Conservation (phyloP, 2,888 invertebrate genomes). For the Eucera pruinosa region DNA sequence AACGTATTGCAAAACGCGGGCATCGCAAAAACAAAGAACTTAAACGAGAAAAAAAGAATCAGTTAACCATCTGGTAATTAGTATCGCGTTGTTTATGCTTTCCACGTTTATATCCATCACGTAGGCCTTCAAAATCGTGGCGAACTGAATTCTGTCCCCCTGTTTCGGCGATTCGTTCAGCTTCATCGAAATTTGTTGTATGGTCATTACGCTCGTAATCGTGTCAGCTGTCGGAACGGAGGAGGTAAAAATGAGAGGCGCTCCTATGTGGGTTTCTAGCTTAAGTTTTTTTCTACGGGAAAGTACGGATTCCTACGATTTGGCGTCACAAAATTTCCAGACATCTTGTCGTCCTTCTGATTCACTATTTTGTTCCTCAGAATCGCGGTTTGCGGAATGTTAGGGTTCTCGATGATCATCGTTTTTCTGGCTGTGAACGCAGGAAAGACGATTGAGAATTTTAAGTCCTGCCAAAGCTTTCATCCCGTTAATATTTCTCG, state of each 20-base stretch:
- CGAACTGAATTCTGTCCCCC: slow-evolving; percentile 86
- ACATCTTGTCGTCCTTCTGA: slow-evolving; percentile 62
- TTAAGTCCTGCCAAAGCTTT: not conserved
- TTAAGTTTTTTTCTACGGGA: no score
- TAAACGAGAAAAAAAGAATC: not conserved
- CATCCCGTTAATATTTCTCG: not conserved
- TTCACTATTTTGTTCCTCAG: slow-evolving; percentile 81
- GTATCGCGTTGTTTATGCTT: slow-evolving; percentile 79
- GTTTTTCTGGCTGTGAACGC: slow-evolving; percentile 82
- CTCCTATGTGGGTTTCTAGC: no score
- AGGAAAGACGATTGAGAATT: not conserved
- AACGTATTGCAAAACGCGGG: not conserved
- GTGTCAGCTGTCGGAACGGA: slow-evolving; percentile 82
- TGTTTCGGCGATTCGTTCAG: slow-evolving; percentile 78
- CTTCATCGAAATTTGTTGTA: slow-evolving; percentile 86
- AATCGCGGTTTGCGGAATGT: slow-evolving; percentile 87
- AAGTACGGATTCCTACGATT: slow-evolving; percentile 74
- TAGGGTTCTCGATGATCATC: slow-evolving; percentile 91
- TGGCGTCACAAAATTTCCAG: slow-evolving; percentile 75
- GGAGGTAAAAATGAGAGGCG: no score
- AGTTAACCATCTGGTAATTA: slow-evolving; percentile 74
- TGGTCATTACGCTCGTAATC: slow-evolving; percentile 87
- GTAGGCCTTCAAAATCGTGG: slow-evolving; percentile 89
- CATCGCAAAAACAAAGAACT: not conserved
- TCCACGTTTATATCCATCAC: slow-evolving; percentile 91